Evolutionary conservation across 2,888 invertebrate species (phyloP).

Genomic region (Seira ritae): DNA sequence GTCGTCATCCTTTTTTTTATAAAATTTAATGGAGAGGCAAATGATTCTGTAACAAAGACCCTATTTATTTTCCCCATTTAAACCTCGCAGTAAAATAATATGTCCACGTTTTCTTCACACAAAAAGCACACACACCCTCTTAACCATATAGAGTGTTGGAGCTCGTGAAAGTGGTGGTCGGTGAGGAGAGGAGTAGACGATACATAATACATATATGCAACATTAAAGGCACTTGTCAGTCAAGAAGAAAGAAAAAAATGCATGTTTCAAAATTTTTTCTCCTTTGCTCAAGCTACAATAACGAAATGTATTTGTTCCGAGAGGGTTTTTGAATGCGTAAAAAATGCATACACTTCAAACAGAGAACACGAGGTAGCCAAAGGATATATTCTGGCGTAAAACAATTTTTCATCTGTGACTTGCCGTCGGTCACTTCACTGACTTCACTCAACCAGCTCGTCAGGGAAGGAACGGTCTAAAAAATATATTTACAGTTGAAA

Average conservation of each 20-base stretch:
- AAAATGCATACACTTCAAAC: slow-evolving; percentile 2
- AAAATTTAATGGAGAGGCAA: slow-evolving; percentile 33
- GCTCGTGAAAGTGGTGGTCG: too few relatives aligned
- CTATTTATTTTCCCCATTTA: slow-evolving; percentile 30
- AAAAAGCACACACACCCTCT: slow-evolving; percentile 38
- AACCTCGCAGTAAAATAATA: too few relatives aligned
- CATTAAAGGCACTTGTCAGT: too few relatives aligned
- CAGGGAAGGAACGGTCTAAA: neutral
- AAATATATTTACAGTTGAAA: too few relatives aligned
- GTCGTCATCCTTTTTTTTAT: slow-evolving; percentile 38
- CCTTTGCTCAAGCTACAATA: slow-evolving; percentile 10
- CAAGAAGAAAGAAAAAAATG: slow-evolving; percentile 20
- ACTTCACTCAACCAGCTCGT: slow-evolving; percentile 40
- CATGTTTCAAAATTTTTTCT: neutral
- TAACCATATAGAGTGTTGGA: slow-evolving; percentile 26
- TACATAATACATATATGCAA: too few relatives aligned
- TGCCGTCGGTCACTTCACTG: slow-evolving; percentile 55
- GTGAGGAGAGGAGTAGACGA: too few relatives aligned
- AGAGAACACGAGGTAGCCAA: slow-evolving; percentile 48
- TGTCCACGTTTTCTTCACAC: too few relatives aligned
- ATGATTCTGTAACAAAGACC: slow-evolving; percentile 30
- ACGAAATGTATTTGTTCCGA: neutral
- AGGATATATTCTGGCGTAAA: slow-evolving; percentile 50
- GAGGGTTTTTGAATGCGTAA: too few relatives aligned
- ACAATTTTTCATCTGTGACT: slow-evolving; percentile 57